Percentiles rank a stretch among this genome's conserved stretches.
Evolutionary conservation across 2,113 vertebrate species (phyloP).

Genomic region (Ondatra zibethicus): DNA sequence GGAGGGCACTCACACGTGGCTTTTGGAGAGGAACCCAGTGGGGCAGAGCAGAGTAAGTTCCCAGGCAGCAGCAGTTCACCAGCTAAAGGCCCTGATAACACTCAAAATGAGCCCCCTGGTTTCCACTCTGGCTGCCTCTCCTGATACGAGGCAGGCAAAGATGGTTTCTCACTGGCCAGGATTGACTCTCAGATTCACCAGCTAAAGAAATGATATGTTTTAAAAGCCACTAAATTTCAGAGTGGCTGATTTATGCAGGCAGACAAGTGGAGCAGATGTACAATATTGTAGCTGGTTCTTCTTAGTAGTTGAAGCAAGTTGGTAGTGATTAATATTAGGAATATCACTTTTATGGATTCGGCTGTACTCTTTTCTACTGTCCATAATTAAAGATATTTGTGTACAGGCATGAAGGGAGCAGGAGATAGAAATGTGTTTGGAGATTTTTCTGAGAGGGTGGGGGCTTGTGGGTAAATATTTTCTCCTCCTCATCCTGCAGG

Average conservation of each 20-base stretch:
- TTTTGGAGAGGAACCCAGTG: not conserved
- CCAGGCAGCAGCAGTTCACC: not conserved
- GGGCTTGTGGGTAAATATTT: not conserved
- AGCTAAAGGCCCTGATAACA: too few relatives aligned
- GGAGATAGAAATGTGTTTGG: not conserved
- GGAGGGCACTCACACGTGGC: not conserved
- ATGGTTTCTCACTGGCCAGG: not conserved
- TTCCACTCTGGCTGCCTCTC: not conserved
- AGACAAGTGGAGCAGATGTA: slow-evolving; percentile 8
- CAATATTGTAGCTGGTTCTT: not conserved
- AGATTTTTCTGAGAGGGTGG: not conserved
- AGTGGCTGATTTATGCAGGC: slow-evolving; percentile 9
- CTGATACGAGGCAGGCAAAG: not conserved
- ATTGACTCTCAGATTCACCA: not conserved
- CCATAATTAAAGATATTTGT: not conserved
- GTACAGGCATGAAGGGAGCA: not conserved
- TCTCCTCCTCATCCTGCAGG: not conserved
- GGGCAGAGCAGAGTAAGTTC: not conserved
- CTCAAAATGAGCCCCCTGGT: not conserved
- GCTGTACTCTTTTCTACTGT: not conserved
- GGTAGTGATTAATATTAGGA: not conserved
- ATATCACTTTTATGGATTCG: not conserved
- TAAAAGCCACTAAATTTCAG: not conserved
- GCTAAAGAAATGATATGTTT: not conserved
- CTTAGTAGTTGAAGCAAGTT: not conserved